Base-by-base conservation (phyloP, 2,888 invertebrate genomes). In the Elmis aenea region DNA sequence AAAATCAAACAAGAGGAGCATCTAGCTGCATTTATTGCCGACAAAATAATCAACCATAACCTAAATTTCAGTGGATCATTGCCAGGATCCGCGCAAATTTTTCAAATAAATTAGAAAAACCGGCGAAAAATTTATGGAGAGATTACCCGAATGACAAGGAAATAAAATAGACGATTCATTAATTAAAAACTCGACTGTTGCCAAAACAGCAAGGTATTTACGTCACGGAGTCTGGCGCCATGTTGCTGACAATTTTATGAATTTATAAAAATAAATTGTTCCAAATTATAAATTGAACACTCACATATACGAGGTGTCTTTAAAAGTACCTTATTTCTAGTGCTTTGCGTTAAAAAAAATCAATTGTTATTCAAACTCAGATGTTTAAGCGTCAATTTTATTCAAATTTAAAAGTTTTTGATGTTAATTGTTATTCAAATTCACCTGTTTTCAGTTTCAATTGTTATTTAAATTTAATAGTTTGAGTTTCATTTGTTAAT, bases 31-130 rank as follows among this genome's bases (percentile, higher is more conserved):
- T n/a, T n/a, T n/a, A n/a, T n/a, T n/a, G n/a, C n/a, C n/a, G n/a
- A n/a, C n/a, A n/a, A n/a, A n/a, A n/a, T n/a, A n/a, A n/a, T n/a
- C n/a, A n/a, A n/a, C 26, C 31, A 35, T 41, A 41, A 41, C 41
- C 41, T 27, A 41, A 32, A 36, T 41, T 33, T 22, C 20, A 20
- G 15, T 41, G 41, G 41, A 35, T 21, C 15, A 18, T 13, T 29
- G 41, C 41, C 41, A 41, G 32, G 33, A 14, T 15, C 12, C 20
- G 30, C 26, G 21, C 23, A 29, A 26, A 29, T 33, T 34, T 35
- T 38, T 38, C 29, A 33, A 33, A 26, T 39, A 39, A 39, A 39
- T 34, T 39, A 26, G n/a, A n/a, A n/a, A n/a, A n/a, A n/a, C n/a
- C 32, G 40, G 20, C 28, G 33, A 31, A 36, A 41, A 35, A 41